A percentile compares a stretch with the other conserved stretches of the same genome.
Evolutionary conservation across 2,888 invertebrate species (phyloP).

Genomic region (Cheilosia vernalis): DNA sequence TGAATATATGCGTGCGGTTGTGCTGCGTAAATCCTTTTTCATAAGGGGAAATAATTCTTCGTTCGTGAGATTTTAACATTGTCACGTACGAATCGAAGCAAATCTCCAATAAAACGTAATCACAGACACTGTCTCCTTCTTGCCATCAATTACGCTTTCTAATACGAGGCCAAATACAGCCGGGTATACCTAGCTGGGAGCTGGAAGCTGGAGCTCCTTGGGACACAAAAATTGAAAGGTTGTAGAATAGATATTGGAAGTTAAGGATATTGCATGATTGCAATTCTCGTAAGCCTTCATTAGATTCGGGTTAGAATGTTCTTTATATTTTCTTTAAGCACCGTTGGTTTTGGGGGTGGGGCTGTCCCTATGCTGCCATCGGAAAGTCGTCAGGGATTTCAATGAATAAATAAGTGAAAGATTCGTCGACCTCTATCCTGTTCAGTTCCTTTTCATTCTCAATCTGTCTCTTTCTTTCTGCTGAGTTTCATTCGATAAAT

Average conservation of each 20-base stretch:
- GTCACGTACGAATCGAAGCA: conserved; percentile 56
- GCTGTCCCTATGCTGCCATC: background rate
- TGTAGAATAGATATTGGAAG: conserved; percentile 14
- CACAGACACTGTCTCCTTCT: conserved; percentile 36
- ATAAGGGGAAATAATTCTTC: background rate
- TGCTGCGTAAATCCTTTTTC: background rate
- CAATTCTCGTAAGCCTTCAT: conserved; percentile 51
- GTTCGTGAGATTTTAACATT: conserved; percentile 32
- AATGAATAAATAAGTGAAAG: conserved; percentile 58
- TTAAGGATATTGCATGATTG: conserved; percentile 44
- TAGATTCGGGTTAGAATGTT: conserved; percentile 47
- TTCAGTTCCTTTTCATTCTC: background rate
- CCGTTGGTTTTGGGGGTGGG: background rate
- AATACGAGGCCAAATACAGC: conserved; percentile 5
- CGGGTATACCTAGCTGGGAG: background rate
- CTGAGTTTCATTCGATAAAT: conserved; percentile 34
- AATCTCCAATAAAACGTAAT: conserved; percentile 51
- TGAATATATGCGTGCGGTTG: background rate
- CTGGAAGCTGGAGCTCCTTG: background rate
- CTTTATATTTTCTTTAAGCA: conserved; percentile 28
- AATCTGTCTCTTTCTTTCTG: background rate
- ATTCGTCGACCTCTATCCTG: conserved; percentile 12
- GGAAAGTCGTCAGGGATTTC: conserved; percentile 39
- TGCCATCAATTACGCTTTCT: conserved; percentile 29
- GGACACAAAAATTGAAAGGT: conserved; percentile 13